Base-by-base conservation (phyloP, 2,113 vertebrate genomes). In the Hyla sarda region DNA sequence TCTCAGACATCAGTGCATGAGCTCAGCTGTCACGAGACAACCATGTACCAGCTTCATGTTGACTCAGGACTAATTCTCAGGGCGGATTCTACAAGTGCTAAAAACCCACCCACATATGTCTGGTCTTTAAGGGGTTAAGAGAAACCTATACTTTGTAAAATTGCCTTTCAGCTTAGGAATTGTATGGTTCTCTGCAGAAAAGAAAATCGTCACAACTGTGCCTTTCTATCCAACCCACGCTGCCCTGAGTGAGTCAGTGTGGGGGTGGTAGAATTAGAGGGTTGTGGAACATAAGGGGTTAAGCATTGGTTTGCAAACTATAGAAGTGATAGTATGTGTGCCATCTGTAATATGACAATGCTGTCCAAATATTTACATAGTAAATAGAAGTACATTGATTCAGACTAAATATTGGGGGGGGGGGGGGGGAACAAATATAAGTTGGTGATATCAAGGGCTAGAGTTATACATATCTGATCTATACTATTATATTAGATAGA, bases 181-280 rank as follows among this genome's bases (percentile, higher is more conserved):
- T 48, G 54, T 58, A 32, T 11, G 50, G 58, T 9, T 76, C 25
- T 47, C 47, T 37, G 6, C 12, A 50, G 23, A 62, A 37, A 69
- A 30, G 60, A 37, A 79, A 65, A 71, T 21, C 2, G 48, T 80
- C 72, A 71, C 54, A 56, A 32, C 23, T 69, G 45, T 10, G 12
- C 45, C 65, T 48, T 45, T 82, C 67, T 72, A 60, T 74, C 34
- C 69, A 87, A 4, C 85, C 78, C 77, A 87, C 67, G 78, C 85
- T 82, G 52, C 60, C 76, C 67, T 16, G 37, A 37, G 16, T 87
- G 85, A 82, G 84, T 81, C 84, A 80, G 30, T 28, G 65, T 21
- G 65, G 76, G 84, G 84, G 73, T 54, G 74, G 41, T 4, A 84
- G 10, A 21, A 16, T 32, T 45, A 12, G 6, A 12, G 74, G 37